Evolutionary conservation across 2,888 invertebrate genomes (phyloP), one percentile per base, ranked within the genome.

Genomic region (Andrena trimmerana): DNA sequence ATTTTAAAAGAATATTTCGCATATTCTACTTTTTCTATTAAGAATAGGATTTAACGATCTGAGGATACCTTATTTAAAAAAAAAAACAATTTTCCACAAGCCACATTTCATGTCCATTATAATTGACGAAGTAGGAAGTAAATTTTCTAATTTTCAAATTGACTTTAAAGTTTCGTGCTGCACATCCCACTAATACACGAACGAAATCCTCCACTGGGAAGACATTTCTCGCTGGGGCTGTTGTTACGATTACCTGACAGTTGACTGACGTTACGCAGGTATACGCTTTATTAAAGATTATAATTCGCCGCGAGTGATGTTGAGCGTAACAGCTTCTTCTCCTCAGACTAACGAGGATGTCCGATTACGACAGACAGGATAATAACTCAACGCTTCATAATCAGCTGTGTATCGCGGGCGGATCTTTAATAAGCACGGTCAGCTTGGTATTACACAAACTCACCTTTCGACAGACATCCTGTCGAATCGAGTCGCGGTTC

Each of bases 401-500:
- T 87, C 83, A 73, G 52, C 69, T 66, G 48, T 54, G 27, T 81
- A 87, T 86, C 81, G 66, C 62, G 48, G 48, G 50, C 73, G 7
- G 29, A 86, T 85, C 81, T 83, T 79, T 87, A 85, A 87, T 81
- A 86, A 79, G 74, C 68, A 65, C 78, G 69, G 73, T 57, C 54
- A 62, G 48, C 60, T 24, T n/a, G 60, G 8, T 71, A 71, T 88
- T 88, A 79, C 82, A 68, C 77, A 88, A 88, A 86, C 60, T 76
- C 71, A 72, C 69, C 66, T 90, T 89, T 89, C 90, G 73, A 85
- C 87, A 88, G 83, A 83, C 70, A 79, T 73, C 83, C 79, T 84
- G 81, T 81, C 80, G 62, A 81, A 78, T 67, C 66, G 33, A 42
- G 29, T 65, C 13, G 33, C 20, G 29, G 48, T 79, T 78, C 63